Evolutionary conservation across 1,140 invertebrate genomes (phyloP).

Genomic region (Palaemon carinicauda): DNA sequence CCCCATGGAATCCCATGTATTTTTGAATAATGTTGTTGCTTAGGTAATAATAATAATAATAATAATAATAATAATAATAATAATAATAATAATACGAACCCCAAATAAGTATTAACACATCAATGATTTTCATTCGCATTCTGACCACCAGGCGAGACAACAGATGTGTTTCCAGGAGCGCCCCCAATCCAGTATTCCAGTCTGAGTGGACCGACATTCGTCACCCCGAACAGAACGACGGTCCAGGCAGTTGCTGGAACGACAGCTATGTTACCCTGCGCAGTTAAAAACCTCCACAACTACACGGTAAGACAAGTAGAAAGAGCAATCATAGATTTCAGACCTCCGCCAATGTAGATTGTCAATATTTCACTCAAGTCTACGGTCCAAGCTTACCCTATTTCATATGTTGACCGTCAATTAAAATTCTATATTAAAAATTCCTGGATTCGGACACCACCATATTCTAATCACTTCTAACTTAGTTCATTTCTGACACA

Average conservation of each 20-base stretch:
- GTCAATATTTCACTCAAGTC: too few relatives aligned
- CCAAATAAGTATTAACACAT: not conserved
- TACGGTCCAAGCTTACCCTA: too few relatives aligned
- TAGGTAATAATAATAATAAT: too few relatives aligned
- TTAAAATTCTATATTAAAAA: not conserved
- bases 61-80: too few relatives aligned
- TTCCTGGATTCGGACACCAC: not conserved
- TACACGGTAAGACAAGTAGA: conserved; percentile 7
- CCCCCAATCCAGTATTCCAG: conserved; percentile 46
- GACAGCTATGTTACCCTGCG: conserved; percentile 25
- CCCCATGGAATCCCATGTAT: too few relatives aligned
- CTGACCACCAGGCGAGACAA: not conserved
- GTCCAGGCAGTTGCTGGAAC: not conserved
- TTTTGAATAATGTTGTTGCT: too few relatives aligned
- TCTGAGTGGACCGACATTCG: conserved; percentile 32
- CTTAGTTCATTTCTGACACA: too few relatives aligned
- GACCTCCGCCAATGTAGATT: too few relatives aligned
- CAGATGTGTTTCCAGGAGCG: conserved; percentile 12
- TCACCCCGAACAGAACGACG: not conserved
- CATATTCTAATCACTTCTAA: too few relatives aligned
- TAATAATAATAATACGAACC: not conserved
- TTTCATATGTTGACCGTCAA: not conserved
- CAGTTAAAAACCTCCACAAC: conserved; percentile 33
- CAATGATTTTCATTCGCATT: not conserved
- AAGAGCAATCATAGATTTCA: not conserved